A percentile compares a stretch with the other conserved stretches of the same genome.
These are phyloP conservation scores for Chionomys nivalis DNA, from an alignment of 2,113 vertebrate genomes.

Conservation along the genomic window DNA sequence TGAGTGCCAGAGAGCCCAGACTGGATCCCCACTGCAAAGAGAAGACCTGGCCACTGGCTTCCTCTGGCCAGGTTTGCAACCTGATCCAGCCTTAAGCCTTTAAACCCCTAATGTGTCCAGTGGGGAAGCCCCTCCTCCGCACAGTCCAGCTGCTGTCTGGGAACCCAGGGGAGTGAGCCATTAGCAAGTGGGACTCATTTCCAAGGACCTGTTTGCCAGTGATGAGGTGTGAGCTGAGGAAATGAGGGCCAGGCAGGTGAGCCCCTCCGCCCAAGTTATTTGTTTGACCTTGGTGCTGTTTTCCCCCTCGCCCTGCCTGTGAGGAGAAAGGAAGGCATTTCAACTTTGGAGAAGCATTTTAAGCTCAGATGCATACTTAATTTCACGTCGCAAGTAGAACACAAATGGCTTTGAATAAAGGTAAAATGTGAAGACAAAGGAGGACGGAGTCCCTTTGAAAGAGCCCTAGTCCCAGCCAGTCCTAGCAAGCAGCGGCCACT, in stretches of 20 bases:
- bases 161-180: slow-evolving; percentile 23
- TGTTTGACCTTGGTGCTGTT: not conserved
- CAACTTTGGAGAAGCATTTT: not conserved
- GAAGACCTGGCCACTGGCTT: not conserved
- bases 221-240: slow-evolving; percentile 62
- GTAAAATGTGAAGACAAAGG: not conserved
- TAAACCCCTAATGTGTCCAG: slow-evolving; percentile 7
- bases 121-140: not conserved
- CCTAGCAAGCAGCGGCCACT: not conserved
- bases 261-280: not conserved
- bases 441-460: not conserved
- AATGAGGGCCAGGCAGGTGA: not conserved
- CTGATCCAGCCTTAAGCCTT: slow-evolving; percentile 4
- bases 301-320: not conserved
- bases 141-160: slow-evolving; percentile 30
- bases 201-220: not conserved
- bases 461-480: not conserved
- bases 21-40: not conserved
- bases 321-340: not conserved
- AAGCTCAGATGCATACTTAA: not conserved
- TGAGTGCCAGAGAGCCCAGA: not conserved
- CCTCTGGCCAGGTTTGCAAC: not conserved
- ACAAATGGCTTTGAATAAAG: not conserved
- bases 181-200: slow-evolving; percentile 46
- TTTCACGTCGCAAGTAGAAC: slow-evolving; percentile 1